Percentiles rank a stretch among this genome's conserved stretches.
Conservation (phyloP, 2,113 vertebrate species). For the Hirundichthys speculiger region DNA sequence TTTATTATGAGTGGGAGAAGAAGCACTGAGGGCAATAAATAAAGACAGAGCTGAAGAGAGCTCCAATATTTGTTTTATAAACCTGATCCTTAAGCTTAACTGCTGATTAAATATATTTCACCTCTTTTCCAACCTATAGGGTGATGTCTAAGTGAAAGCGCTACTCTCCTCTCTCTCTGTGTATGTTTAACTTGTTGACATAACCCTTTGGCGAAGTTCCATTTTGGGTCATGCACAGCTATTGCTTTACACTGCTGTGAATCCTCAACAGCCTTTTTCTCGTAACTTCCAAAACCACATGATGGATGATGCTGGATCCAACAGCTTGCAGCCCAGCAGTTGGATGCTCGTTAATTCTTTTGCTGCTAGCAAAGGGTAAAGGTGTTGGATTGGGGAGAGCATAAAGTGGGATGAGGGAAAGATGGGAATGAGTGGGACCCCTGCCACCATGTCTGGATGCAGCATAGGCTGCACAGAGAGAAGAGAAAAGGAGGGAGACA, state of each 20-base stretch:
- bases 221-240: conserved; percentile 40
- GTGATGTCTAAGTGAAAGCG: neutral
- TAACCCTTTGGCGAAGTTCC: conserved; percentile 47
- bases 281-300: conserved; percentile 43
- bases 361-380: conserved; percentile 17
- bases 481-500: conserved; percentile 23
- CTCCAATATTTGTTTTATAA: conserved; percentile 2
- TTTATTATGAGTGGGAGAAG: conserved; percentile 29
- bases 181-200: conserved; percentile 66
- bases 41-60: neutral
- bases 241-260: neutral
- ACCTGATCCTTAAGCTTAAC: conserved; percentile 20
- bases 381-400: conserved; percentile 2
- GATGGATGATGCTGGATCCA: conserved; percentile 52
- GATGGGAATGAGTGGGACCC: conserved; percentile 61
- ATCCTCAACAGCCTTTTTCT: neutral
- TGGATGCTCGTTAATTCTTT: conserved; percentile 67
- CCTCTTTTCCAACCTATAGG: neutral
- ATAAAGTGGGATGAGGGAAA: neutral
- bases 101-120: conserved; percentile 10
- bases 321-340: conserved; percentile 55
- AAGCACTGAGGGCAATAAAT: neutral
- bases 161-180: neutral
- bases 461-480: conserved; percentile 50
- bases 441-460: conserved; percentile 58